Evolutionary conservation across 2,113 vertebrate genomes (phyloP).

Genomic region (Paradoxurus hermaphroditus): DNA sequence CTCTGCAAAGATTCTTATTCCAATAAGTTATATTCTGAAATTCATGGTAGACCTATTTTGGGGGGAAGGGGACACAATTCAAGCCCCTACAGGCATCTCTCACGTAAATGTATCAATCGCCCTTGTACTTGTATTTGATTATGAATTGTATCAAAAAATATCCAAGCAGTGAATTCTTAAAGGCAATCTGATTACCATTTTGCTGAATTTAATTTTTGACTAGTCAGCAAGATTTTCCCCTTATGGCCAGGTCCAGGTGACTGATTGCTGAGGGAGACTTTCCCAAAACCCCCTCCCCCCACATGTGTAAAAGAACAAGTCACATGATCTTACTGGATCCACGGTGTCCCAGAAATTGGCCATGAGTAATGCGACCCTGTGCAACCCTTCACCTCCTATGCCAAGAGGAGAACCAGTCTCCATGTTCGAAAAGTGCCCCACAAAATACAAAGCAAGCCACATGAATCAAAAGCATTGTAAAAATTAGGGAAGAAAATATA

Average conservation of each 20-base stretch:
- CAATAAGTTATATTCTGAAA: background rate
- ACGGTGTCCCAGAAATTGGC: background rate
- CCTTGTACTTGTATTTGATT: background rate
- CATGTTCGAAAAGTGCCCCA: background rate
- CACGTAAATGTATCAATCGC: background rate
- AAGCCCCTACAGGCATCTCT: background rate
- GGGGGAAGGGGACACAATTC: background rate
- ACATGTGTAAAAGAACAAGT: background rate
- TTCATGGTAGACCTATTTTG: background rate
- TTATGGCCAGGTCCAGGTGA: background rate
- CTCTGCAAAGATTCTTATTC: background rate
- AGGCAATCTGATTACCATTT: background rate
- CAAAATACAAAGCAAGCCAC: background rate
- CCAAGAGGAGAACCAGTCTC: background rate
- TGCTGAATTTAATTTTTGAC: slow-evolving; percentile 14
- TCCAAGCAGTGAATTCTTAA: background rate
- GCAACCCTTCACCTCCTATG: background rate
- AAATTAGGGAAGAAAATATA: slow-evolving; percentile 6
- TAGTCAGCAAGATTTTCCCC: background rate
- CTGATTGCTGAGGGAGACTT: background rate
- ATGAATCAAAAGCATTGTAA: slow-evolving; percentile 1
- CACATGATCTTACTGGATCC: background rate
- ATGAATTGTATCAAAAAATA: background rate
- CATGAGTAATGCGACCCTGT: background rate
- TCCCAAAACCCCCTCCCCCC: background rate